phyloP scores from a whole-genome alignment of 2,797 vertebrate genomes.

The Crax fasciolata region DNA sequence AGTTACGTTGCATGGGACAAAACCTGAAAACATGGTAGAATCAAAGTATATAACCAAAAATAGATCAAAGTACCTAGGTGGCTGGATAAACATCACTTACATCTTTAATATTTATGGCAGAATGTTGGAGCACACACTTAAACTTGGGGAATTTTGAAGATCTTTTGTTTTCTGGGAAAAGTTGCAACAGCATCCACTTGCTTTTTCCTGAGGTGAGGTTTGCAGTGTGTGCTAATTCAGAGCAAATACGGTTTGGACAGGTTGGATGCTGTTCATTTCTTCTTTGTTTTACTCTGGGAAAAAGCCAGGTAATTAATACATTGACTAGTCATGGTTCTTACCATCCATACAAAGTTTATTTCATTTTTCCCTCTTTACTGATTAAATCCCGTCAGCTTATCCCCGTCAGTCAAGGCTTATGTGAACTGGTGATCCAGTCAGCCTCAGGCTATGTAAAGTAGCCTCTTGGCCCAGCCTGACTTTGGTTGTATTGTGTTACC shows the following conservation, averaged over 20 bases:
- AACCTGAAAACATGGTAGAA: conserved; percentile 3
- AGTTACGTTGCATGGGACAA: not conserved
- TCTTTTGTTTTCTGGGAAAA: conserved; percentile 21
- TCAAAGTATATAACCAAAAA: not conserved
- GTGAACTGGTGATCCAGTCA: conserved; percentile 69
- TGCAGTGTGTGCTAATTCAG: conserved; percentile 59
- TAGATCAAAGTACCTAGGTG: not conserved
- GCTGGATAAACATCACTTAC: not conserved
- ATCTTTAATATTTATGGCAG: conserved; percentile 28
- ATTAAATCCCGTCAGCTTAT: conserved; percentile 74
- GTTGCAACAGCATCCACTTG: not conserved
- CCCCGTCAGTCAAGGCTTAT: conserved; percentile 62
- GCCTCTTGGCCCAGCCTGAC: conserved; percentile 63
- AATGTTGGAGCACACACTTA: not conserved
- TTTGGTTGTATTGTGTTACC: conserved; percentile 50
- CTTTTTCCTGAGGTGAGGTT: conserved; percentile 44
- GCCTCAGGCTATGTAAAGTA: conserved; percentile 68
- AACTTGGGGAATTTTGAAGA: not conserved
- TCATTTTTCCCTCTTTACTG: conserved; percentile 60
- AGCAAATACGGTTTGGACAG: conserved; percentile 62
- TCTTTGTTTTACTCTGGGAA: conserved; percentile 73
- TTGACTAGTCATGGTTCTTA: conserved; percentile 71
- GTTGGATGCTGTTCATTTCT: conserved; percentile 68
- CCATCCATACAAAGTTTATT: conserved; percentile 69
- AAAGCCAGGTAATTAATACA: conserved; percentile 69